These are phyloP conservation scores for Drosophila prolongata DNA, from an alignment of 2,888 invertebrate genomes.

Conservation along the genomic window DNA sequence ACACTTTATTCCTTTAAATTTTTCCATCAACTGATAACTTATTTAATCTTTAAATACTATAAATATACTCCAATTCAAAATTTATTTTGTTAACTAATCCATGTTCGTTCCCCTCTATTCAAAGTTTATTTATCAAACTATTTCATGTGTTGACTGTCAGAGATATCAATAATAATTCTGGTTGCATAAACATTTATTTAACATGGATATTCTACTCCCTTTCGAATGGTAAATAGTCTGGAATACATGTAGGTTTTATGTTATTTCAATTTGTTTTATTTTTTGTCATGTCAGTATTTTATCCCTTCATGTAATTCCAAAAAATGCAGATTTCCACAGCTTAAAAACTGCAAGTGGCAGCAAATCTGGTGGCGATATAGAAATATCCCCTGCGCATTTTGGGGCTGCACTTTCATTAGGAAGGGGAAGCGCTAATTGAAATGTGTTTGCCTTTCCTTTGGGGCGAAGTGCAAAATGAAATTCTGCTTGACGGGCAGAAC, in stretches of 20 bases:
- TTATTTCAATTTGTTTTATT: no score
- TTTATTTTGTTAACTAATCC: no score
- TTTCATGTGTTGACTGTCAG: slow-evolving; percentile 5
- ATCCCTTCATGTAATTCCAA: background rate
- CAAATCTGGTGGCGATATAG: slow-evolving; percentile 6
- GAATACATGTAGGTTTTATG: no score
- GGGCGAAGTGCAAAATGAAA: slow-evolving; percentile 17
- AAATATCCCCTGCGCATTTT: slow-evolving; percentile 7
- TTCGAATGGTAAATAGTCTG: no score
- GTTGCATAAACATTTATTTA: slow-evolving; percentile 10
- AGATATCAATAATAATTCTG: slow-evolving; percentile 10
- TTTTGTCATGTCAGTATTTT: background rate
- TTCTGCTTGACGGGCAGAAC: slow-evolving; percentile 33
- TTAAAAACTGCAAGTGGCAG: slow-evolving; percentile 34
- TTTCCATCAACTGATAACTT: no score
- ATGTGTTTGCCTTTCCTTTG: slow-evolving; percentile 36
- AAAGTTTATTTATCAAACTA: slow-evolving; percentile 8
- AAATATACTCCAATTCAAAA: no score
- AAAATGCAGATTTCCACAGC: slow-evolving; percentile 19
- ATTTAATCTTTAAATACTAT: no score
- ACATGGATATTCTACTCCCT: no score
- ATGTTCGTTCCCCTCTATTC: no score
- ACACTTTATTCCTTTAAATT: no score
- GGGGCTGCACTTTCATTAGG: slow-evolving; percentile 24
- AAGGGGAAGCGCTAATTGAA: slow-evolving; percentile 56